Evolutionary conservation across 2,113 vertebrate species (phyloP).

Genomic region (Leptobrachium ailaonicum): DNA sequence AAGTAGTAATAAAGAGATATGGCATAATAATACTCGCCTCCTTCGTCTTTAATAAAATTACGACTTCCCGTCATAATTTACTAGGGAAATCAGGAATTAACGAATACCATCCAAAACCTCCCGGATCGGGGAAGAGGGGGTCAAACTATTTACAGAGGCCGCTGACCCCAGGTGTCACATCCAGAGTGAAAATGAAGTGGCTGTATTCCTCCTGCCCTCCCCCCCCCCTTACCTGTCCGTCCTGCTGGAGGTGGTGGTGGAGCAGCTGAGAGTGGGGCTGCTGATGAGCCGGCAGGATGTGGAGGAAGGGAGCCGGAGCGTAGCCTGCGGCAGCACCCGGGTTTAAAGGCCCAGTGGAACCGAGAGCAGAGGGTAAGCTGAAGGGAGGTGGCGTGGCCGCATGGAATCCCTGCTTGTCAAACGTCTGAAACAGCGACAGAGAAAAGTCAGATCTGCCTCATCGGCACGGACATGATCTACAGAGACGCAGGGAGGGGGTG

Average conservation of each 20-base stretch:
- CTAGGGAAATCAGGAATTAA: too few species aligned
- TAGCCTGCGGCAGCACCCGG: slow-evolving; percentile 87
- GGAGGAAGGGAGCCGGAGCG: slow-evolving; percentile 84
- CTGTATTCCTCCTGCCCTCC: not conserved
- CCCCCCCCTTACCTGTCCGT: slow-evolving; percentile 66
- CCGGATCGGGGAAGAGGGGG: too few species aligned
- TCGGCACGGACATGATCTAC: too few species aligned
- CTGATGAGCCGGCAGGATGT: slow-evolving; percentile 92
- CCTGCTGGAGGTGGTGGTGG: slow-evolving; percentile 82
- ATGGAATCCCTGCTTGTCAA: slow-evolving; percentile 97
- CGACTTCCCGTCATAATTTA: too few species aligned
- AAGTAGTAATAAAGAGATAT: too few species aligned
- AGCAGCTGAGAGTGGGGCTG: slow-evolving; percentile 94
- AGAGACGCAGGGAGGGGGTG: accelerated
- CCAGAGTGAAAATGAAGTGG: too few species aligned
- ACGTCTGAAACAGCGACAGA: slow-evolving; percentile 67
- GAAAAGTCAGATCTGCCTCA: not conserved
- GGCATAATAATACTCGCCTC: too few species aligned
- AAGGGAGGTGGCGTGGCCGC: slow-evolving; percentile 90
- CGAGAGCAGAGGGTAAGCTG: slow-evolving; percentile 89
- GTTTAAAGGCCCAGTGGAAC: slow-evolving; percentile 84
- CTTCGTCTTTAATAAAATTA: too few species aligned
- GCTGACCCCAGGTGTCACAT: too few species aligned
- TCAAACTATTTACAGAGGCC: too few species aligned
- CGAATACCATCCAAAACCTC: too few species aligned